Conservation (phyloP, 2,797 vertebrate genomes). For the Harpagifer antarcticus region DNA sequence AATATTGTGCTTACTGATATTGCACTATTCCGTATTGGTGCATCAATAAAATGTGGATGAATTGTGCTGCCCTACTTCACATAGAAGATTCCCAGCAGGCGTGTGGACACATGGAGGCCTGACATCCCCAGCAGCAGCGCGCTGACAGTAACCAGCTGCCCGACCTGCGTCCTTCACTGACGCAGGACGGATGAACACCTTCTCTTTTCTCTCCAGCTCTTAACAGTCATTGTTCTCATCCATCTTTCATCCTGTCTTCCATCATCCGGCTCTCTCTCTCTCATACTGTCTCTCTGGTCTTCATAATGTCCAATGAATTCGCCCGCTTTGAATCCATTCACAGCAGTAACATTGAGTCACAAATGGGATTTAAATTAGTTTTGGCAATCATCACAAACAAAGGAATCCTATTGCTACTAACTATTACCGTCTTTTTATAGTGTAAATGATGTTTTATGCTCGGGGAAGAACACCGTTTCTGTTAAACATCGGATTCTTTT, state of each 20-base stretch:
- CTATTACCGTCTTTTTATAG: background rate
- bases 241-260: slow-evolving; percentile 20
- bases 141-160: slow-evolving; percentile 47
- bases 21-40: no score
- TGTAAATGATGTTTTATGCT: background rate
- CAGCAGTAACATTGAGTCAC: background rate
- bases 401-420: background rate
- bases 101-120: background rate
- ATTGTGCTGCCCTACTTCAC: no score
- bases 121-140: background rate
- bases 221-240: slow-evolving; percentile 8
- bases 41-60: no score
- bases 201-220: slow-evolving; percentile 14
- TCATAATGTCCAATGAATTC: background rate
- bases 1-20: no score
- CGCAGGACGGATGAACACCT: slow-evolving; percentile 37
- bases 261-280: background rate
- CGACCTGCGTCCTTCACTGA: slow-evolving; percentile 25
- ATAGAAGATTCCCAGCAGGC: no score
- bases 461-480: background rate
- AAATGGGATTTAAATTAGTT: background rate
- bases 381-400: background rate
- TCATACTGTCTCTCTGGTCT: background rate
- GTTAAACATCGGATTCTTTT: background rate
- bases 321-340: background rate